Base-by-base conservation (phyloP, 2,888 invertebrate species). In the Alentia gelatinosa region DNA sequence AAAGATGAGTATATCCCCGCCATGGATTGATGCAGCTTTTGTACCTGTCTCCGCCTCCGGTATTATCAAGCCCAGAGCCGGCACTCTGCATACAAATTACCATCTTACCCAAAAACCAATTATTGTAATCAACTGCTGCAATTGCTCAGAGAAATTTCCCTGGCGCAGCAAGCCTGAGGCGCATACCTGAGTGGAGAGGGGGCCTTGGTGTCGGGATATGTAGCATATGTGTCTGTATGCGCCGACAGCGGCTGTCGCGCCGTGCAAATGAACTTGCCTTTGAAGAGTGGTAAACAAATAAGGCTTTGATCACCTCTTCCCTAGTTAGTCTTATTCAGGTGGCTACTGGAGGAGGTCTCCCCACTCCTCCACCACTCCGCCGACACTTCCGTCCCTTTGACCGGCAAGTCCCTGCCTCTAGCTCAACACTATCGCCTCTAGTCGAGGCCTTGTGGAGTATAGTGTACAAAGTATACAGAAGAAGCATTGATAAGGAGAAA, bases 31-130 rank as follows among this genome's bases (percentile, higher is more conserved):
- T 86, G 86, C 86, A 15, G 30, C 86, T 30, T 86, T 86, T 86
- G 86, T 86, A 47, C 30, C 50, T 30, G 30, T 5, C 42, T 15
- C 47, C 15, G 33, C 40, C 47, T 3, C 86, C 30, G 30, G 83
- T 40, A 83, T 86, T 86, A 86, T 86, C 86, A 86, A 86, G 86
- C 30, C 26, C 30, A 15, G n/a, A n/a, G 26, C 26, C 19, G 47
- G 50, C 26, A 30, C 86, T 50, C 33, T 47, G 86, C 86, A 86
- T 86, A 86, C 86, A 86, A 86, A 86, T 42, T 86, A 86, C 86
- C 86, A 47, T 86, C 47, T 86, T 86, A 86, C 30, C 86, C 86
- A 86, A 86, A 86, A 86, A 86, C 47, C 86, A 86, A 86, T 86
- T 86, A 86, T 86, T 86, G 86, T 86, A 86, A 86, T 86, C 86